Base-by-base conservation (phyloP, 2,888 invertebrate genomes). In the Nomada hirtipes region DNA sequence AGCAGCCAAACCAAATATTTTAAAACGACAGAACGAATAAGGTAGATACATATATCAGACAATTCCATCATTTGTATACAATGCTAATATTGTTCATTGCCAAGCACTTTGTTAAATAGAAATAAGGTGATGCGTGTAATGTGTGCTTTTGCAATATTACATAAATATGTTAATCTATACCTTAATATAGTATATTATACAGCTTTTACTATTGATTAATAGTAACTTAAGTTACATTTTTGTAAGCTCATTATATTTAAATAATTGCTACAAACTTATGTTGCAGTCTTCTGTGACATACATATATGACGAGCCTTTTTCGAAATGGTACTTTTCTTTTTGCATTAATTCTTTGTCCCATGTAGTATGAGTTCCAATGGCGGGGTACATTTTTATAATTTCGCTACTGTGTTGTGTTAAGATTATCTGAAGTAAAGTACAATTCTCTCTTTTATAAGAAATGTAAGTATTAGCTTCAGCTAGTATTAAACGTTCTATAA, bases 211-310 rank as follows among this genome's bases (percentile, higher is more conserved):
- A 64, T 82, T 50, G 0, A 20, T 20, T 20, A 20, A 20, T 20
- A 20, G 20, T 20, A 20, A 20, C 20, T 20, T 23, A 83, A 69
- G 64, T 79, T 59, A 70, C 64, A 75, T 79, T 68, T 59, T 63
- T 82, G 26, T 26, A 63, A 26, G 52, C 23, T 3, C 47, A 15
- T 15, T 47, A 47, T 15, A 47, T 15, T 11, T 47, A 47, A 47
- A 47, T 13, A 47, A 47, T 47, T 47, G 36, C 36, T 36, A 13
- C 3, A 47, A 47, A 47, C 15, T 47, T 47, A 15, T 36, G 4
- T 7, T 36, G 36, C 36, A 36, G 36, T 36, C 4, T 36, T 36
- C 36, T 36, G 4, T 4, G 7, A 0, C 7, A 7, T 36, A 36
- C 36, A 36, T 36, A 36, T 7, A 36, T 36, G 36, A 36, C 23